A percentile compares a stretch with the other conserved stretches of the same genome.
Evolutionary conservation across 1,140 invertebrate genomes (phyloP).

Genomic region (Tachypleus tridentatus): DNA sequence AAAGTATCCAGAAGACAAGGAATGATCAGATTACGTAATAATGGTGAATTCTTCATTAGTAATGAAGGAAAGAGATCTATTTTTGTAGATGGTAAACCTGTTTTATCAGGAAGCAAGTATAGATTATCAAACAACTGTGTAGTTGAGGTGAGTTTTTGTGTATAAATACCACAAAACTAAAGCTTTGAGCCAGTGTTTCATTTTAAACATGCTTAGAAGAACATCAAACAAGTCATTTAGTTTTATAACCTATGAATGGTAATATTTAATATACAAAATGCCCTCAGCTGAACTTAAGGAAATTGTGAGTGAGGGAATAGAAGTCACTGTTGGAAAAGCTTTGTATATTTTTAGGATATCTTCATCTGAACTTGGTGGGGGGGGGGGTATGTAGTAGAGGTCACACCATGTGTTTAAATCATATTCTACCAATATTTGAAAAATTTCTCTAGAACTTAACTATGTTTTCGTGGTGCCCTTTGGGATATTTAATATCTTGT

Average conservation of each 20-base stretch:
- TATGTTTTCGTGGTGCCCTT: no score
- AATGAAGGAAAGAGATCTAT: constrained; percentile 92
- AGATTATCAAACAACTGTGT: constrained; percentile 86
- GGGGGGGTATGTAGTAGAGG: no score
- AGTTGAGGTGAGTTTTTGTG: constrained; percentile 57
- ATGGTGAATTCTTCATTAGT: constrained; percentile 84
- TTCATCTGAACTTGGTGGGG: no score
- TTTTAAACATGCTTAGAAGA: not conserved
- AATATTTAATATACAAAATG: constrained; percentile 13
- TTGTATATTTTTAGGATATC: not conserved
- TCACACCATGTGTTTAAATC: no score
- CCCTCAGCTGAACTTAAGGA: constrained; percentile 7
- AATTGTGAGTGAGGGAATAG: constrained; percentile 2
- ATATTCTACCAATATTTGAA: no score
- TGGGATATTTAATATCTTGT: no score
- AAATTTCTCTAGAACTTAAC: no score
- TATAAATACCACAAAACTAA: not conserved
- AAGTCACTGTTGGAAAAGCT: not conserved
- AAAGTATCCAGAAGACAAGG: constrained; percentile 70
- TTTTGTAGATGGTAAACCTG: constrained; percentile 81
- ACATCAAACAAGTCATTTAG: not conserved
- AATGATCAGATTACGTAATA: constrained; percentile 76
- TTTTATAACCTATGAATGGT: constrained; percentile 3
- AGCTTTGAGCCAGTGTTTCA: not conserved
- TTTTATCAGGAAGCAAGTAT: constrained; percentile 68